phyloP scores from a whole-genome alignment of 1,140 invertebrate genomes.

The Bombus pyrosoma region DNA sequence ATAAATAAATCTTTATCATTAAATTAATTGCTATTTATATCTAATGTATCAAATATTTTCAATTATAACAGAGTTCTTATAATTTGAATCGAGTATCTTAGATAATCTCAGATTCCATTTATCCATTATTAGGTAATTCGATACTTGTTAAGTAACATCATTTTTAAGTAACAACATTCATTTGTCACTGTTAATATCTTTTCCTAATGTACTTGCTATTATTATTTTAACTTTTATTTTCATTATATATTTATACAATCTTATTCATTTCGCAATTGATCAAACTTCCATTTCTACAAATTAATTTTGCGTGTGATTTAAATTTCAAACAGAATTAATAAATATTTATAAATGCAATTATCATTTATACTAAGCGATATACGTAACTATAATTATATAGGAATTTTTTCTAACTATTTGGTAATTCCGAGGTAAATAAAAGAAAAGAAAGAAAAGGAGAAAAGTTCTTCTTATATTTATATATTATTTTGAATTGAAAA shows the following conservation, averaged over 20 bases:
- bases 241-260: background rate
- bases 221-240: background rate
- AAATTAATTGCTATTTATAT: background rate
- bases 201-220: background rate
- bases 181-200: background rate
- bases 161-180: background rate
- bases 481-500: background rate
- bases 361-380: background rate
- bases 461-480: background rate
- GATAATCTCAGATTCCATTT: conserved; percentile 4
- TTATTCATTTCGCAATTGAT: background rate
- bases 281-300: background rate
- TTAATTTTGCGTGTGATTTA: background rate
- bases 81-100: background rate
- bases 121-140: background rate
- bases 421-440: too few species aligned
- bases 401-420: too few species aligned
- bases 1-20: background rate
- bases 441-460: background rate
- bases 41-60: background rate
- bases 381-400: background rate
- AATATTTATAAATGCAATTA: background rate
- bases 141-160: background rate
- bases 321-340: background rate
- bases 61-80: background rate